Evolutionary conservation across 2,888 invertebrate genomes (phyloP).

Genomic region (Caenorhabditis becei): DNA sequence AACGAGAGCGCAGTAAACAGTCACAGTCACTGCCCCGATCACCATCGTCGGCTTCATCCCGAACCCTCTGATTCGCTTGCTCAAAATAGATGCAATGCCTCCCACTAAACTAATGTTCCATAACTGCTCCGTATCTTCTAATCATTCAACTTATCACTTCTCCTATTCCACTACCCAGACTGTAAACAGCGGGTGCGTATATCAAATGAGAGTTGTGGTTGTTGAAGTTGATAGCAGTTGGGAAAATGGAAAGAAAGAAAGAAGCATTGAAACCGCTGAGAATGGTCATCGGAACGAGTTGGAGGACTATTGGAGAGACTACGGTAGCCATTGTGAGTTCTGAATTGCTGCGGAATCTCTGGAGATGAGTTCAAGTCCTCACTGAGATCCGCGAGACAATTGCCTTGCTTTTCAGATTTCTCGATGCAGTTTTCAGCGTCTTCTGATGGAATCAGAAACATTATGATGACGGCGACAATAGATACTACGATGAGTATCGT

Average conservation of each 20-base stretch:
- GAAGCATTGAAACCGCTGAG: slow-evolving; percentile 51
- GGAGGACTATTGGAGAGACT: slow-evolving; percentile 38
- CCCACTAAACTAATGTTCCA: slow-evolving; percentile 62
- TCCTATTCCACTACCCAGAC: slow-evolving; percentile 62
- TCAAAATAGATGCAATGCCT: slow-evolving; percentile 54
- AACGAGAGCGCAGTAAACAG: slow-evolving; percentile 31
- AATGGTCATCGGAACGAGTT: slow-evolving; percentile 25
- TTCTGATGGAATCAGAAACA: slow-evolving; percentile 61
- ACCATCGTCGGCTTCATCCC: slow-evolving; percentile 66
- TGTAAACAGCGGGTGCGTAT: slow-evolving; percentile 65
- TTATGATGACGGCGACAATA: slow-evolving; percentile 58
- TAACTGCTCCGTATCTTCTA: neutral
- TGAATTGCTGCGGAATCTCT: too few relatives aligned
- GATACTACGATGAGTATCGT: slow-evolving; percentile 63
- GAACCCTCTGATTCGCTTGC: slow-evolving; percentile 63
- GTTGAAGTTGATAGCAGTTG: slow-evolving; percentile 67
- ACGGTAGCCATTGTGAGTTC: slow-evolving; percentile 26
- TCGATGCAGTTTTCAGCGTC: slow-evolving; percentile 66
- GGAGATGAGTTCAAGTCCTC: too few relatives aligned
- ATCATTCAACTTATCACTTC: slow-evolving; percentile 65
- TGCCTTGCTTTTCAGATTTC: slow-evolving; percentile 17
- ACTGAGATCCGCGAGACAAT: too few relatives aligned
- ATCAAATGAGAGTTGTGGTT: slow-evolving; percentile 50
- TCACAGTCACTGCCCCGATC: slow-evolving; percentile 37
- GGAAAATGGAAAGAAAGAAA: slow-evolving; percentile 68